These are phyloP conservation scores for Empis livida DNA, from an alignment of 2,888 invertebrate genomes.

Conservation along the genomic window DNA sequence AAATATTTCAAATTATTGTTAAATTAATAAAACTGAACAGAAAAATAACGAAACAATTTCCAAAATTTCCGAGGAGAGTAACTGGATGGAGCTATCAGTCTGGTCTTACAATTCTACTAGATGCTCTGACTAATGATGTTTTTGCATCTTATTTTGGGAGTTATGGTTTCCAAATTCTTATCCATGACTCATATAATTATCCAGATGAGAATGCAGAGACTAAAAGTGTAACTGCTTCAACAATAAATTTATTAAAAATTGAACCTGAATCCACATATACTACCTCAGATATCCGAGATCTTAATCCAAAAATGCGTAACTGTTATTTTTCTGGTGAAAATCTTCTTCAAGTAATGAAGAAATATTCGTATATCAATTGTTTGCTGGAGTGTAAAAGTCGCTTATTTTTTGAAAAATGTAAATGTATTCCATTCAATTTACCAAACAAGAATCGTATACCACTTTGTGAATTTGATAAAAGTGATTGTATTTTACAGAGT, in stretches of 20 bases:
- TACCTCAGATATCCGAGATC: constrained; percentile 39
- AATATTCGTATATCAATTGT: constrained; percentile 54
- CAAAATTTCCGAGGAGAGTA: constrained; percentile 42
- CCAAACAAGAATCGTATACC: constrained; percentile 31
- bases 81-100: constrained; percentile 57
- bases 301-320: constrained; percentile 39
- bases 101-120: constrained; percentile 46
- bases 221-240: constrained; percentile 42
- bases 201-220: constrained; percentile 49
- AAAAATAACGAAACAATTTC: constrained; percentile 29
- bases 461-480: constrained; percentile 21
- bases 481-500: constrained; percentile 23
- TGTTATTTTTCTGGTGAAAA: constrained; percentile 48
- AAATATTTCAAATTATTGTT: no score
- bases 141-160: constrained; percentile 47
- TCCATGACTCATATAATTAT: constrained; percentile 51
- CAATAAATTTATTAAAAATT: constrained; percentile 48
- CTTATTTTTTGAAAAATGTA: constrained; percentile 38
- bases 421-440: constrained; percentile 48
- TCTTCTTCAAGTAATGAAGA: constrained; percentile 25
- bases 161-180: constrained; percentile 46
- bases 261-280: constrained; percentile 50
- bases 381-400: constrained; percentile 43
- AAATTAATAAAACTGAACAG: constrained; percentile 15
- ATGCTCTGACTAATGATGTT: constrained; percentile 46